These are phyloP conservation scores for Eupithecia exiguata DNA, from an alignment of 2,888 invertebrate species.

Conservation along the genomic window DNA sequence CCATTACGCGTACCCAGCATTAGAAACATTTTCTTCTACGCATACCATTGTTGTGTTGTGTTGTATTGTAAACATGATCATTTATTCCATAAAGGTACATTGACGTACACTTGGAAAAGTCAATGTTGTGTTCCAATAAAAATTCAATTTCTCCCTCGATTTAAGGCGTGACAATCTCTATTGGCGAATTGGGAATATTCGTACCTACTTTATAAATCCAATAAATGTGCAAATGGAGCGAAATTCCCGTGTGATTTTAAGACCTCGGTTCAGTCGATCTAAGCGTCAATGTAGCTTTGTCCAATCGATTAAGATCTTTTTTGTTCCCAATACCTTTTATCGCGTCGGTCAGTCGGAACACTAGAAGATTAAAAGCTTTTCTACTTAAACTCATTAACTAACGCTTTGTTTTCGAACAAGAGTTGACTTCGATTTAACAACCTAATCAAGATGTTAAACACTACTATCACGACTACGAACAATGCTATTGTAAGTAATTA, in stretches of 20 bases:
- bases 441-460: not conserved
- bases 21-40: no score
- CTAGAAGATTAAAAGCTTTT: constrained; percentile 7
- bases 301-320: constrained; percentile 12
- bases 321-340: constrained; percentile 1
- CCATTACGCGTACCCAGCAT: no score
- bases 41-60: no score
- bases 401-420: constrained; percentile 3
- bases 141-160: no score
- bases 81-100: no score
- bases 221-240: not conserved
- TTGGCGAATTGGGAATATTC: not conserved
- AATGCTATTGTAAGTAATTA: not conserved
- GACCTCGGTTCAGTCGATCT: not conserved
- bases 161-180: no score
- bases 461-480: not conserved
- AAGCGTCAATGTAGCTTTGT: not conserved
- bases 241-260: not conserved
- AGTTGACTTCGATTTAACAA: not conserved
- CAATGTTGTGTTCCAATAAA: no score
- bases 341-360: not conserved
- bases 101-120: no score
- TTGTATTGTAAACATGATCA: no score
- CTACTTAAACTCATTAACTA: constrained; percentile 2
- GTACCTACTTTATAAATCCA: not conserved